A percentile compares a stretch with the other conserved stretches of the same genome.
Conservation (phyloP, 2,888 invertebrate genomes). For the Antheraea yamamai region DNA sequence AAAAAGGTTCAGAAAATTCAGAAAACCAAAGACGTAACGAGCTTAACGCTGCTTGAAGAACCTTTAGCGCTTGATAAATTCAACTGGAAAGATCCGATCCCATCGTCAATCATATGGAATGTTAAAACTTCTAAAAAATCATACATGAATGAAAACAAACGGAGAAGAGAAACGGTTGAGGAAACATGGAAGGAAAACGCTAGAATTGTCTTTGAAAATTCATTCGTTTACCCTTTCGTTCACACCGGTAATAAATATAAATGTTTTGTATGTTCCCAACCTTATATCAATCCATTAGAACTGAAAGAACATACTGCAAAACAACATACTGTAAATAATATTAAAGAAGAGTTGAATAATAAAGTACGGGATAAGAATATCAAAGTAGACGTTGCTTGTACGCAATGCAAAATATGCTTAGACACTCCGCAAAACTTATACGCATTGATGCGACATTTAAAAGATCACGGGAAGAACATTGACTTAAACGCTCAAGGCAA, state of each 20-base stretch:
- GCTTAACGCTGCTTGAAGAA: slow-evolving; percentile 47
- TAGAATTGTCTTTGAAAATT: slow-evolving; percentile 55
- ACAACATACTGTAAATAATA: slow-evolving; percentile 46
- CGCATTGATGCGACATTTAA: slow-evolving; percentile 56
- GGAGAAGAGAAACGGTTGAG: slow-evolving; percentile 30
- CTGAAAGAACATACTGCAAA: slow-evolving; percentile 53
- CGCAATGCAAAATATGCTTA: slow-evolving; percentile 61
- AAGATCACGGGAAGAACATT: slow-evolving; percentile 53
- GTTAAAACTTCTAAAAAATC: slow-evolving; percentile 44
- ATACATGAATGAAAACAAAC: slow-evolving; percentile 23
- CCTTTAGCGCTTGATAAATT: slow-evolving; percentile 52
- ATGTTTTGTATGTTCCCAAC: slow-evolving; percentile 58
- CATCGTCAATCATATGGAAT: slow-evolving; percentile 39
- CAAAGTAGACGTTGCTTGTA: slow-evolving; percentile 60
- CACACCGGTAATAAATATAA: slow-evolving; percentile 61
- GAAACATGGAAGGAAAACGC: slow-evolving; percentile 58
- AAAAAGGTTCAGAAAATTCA: slow-evolving; percentile 20
- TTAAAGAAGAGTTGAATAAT: slow-evolving; percentile 49
- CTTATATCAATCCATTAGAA: slow-evolving; percentile 46
- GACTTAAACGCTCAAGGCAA: slow-evolving; percentile 53
- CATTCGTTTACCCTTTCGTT: slow-evolving; percentile 63
- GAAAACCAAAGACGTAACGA: slow-evolving; percentile 25
- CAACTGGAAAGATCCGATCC: slow-evolving; percentile 31
- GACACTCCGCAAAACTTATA: slow-evolving; percentile 40
- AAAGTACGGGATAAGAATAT: slow-evolving; percentile 53